phyloP scores from a whole-genome alignment of 1,140 invertebrate species.

The Melitaea cinxia region DNA sequence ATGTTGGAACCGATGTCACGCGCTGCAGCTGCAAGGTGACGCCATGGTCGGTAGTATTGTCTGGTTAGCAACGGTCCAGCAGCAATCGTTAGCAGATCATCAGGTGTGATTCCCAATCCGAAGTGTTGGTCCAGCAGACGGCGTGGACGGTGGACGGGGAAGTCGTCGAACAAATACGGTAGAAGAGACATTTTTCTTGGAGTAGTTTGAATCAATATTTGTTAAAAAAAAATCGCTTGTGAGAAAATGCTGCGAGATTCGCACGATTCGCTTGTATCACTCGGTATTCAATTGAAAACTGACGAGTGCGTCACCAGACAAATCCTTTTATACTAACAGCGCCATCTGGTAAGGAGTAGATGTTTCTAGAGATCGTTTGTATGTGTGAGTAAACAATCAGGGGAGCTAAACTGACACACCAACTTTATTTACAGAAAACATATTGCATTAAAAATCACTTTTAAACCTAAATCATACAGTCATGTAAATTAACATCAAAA shows the following conservation, averaged over 20 bases:
- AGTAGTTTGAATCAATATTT: background rate
- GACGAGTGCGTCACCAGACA: constrained; percentile 11
- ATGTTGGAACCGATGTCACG: constrained; percentile 38
- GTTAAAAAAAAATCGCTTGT: background rate
- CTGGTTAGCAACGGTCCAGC: constrained; percentile 49
- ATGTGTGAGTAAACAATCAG: background rate
- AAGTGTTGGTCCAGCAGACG: constrained; percentile 84
- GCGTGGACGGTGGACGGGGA: constrained; percentile 60
- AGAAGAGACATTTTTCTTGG: constrained; percentile 59
- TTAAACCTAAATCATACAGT: no score
- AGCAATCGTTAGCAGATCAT: constrained; percentile 78
- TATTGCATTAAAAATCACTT: no score
- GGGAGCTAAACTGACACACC: background rate
- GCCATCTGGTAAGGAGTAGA: constrained; percentile 68
- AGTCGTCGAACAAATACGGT: constrained; percentile 59
- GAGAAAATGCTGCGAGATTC: constrained; percentile 1
- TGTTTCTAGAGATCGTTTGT: constrained; percentile 43
- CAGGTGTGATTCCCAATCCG: constrained; percentile 78
- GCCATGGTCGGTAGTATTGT: constrained; percentile 82
- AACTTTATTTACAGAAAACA: no score
- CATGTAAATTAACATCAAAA: background rate
- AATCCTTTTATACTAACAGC: constrained; percentile 50
- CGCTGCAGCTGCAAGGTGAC: constrained; percentile 55
- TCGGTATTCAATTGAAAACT: constrained; percentile 39
- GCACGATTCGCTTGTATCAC: constrained; percentile 10